phyloP scores from a whole-genome alignment of 2,113 vertebrate genomes.

The Thalassarche chlororhynchos region DNA sequence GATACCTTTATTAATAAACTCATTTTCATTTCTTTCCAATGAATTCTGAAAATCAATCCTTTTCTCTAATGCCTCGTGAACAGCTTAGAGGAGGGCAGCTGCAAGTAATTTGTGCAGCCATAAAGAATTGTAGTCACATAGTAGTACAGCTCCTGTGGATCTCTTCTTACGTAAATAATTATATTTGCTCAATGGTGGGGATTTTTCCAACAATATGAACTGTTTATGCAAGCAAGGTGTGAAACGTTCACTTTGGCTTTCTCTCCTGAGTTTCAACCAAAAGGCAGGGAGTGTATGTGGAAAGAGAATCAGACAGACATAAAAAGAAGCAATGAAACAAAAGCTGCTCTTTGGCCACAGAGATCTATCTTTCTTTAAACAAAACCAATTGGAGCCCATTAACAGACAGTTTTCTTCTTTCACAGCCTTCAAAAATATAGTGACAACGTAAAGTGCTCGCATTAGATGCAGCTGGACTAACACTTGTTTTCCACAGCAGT shows the following conservation, averaged over 20 bases:
- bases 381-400: neutral
- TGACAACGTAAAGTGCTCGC: neutral
- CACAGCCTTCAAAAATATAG: neutral
- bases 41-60: slow-evolving; percentile 17
- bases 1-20: slow-evolving; percentile 2
- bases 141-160: neutral
- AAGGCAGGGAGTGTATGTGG: neutral
- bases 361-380: neutral
- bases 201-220: neutral
- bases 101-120: neutral
- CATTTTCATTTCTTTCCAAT: neutral
- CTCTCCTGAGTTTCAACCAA: neutral
- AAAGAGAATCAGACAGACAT: neutral
- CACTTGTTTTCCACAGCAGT: neutral
- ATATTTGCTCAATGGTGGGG: neutral
- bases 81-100: neutral
- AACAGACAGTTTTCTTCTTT: neutral
- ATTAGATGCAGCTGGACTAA: neutral
- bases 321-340: neutral
- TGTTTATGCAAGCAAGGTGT: neutral
- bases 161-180: neutral
- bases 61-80: neutral
- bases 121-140: neutral
- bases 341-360: neutral
- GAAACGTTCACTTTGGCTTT: neutral